Evolutionary conservation across 2,113 vertebrate genomes (phyloP), one percentile per base, ranked within the genome.

Genomic region (Lophochroa leadbeateri): DNA sequence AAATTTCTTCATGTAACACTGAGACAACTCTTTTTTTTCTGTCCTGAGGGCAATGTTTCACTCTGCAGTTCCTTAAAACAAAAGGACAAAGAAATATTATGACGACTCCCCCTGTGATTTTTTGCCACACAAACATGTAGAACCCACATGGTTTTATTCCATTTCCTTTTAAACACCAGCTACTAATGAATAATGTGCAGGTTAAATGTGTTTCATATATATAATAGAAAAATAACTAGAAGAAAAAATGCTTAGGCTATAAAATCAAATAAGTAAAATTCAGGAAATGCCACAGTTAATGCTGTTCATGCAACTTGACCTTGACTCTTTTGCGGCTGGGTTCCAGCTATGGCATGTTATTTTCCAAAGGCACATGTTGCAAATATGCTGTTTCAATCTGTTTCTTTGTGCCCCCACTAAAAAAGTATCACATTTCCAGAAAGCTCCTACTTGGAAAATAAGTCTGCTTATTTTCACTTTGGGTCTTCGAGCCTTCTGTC

Each of bases 261-360:
- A 76, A 88, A 94, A 17, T 74, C 61, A 76, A 75, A 20, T 19
- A 57, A 75, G 58, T 71, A 65, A 89, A 93, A 76, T n/a, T 82
- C 84, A 72, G 83, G 86, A 97, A 96, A 96, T 88, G 83, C 91
- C 88, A 91, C 39, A 67, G 92, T 79, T 95, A 29, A 84, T 13
- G 67, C 16, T 68, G n/a, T 46, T 94, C 61, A 8, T 67, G 61
- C 76, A 94, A 58, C 64, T 92, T 91, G 88, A 94, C 94, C 95
- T 92, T 68, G 65, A 31, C 43, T 93, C 57, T 83, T 50, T 29
- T 58, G 64, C n/a, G 65, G 46, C 55, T 65, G 44, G 39, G 27
- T 13, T 91, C 69, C 47, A 91, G 37, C 64, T 55, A 47, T 28
- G 92, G 57, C 49, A 58, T 28, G 57, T n/a, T 79, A 9, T 71